These are phyloP conservation scores for Tragelaphus strepsiceros DNA, from an alignment of 2,113 vertebrate species.

Conservation along the genomic window DNA sequence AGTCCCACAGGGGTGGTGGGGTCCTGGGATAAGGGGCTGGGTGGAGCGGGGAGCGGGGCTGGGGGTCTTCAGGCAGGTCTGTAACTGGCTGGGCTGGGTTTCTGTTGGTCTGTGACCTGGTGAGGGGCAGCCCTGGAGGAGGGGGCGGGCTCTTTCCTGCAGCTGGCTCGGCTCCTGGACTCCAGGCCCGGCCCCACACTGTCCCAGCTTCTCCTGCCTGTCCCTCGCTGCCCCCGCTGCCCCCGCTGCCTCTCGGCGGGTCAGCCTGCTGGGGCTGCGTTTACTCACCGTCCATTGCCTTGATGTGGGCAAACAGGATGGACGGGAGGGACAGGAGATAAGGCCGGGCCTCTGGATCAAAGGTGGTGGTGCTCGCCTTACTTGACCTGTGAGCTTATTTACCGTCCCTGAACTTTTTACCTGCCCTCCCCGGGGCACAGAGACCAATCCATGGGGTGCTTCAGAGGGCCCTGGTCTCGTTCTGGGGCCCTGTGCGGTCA, in stretches of 20 bases:
- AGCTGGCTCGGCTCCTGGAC: neutral
- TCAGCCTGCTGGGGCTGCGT: accelerated
- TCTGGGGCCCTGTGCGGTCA: accelerated
- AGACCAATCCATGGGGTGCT: neutral
- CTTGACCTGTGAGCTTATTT: constrained; percentile 54
- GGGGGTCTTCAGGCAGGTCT: neutral
- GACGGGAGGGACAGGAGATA: neutral
- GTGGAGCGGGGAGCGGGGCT: accelerated
- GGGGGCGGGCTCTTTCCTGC: neutral
- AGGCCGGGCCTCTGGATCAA: neutral
- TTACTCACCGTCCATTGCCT: neutral
- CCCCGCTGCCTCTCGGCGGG: accelerated
- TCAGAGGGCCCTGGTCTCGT: neutral
- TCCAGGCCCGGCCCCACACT: neutral
- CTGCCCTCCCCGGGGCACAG: neutral
- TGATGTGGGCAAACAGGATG: accelerated
- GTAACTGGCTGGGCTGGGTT: neutral
- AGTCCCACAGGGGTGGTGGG: too few species aligned
- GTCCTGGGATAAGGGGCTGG: neutral
- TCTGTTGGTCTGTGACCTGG: neutral
- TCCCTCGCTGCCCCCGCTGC: neutral
- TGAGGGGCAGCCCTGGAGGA: neutral
- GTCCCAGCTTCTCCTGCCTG: neutral
- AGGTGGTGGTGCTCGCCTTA: constrained; percentile 58
- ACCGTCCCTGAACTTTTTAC: constrained; percentile 48